Evolutionary conservation across 2,797 vertebrate genomes (phyloP), one percentile per base, ranked within the genome.

Genomic region (Adelosebastes latens): DNA sequence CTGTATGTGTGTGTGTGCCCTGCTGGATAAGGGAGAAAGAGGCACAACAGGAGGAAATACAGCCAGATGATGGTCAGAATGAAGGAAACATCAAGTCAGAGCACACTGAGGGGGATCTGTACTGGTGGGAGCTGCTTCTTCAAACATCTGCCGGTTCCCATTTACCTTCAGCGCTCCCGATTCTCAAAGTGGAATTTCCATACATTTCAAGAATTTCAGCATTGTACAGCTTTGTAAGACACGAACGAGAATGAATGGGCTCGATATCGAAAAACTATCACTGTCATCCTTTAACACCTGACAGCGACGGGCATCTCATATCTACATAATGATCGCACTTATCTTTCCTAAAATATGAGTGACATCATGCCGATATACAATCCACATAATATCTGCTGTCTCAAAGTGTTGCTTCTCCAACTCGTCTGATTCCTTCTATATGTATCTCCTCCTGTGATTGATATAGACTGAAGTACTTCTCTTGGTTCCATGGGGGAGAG

Each of bases 21-120:
- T 83, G 92, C 92, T 83, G 81, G 92, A 93, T 93, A 86, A 83
- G 89, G 87, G 75, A 81, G 74, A 81, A 92, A 94, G 92, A 92
- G 92, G 88, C 86, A 90, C 95, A 94, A 87, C 89, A 90, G 92
- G 93, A 93, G 95, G 92, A 94, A 95, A 91, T 77, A 72, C 71
- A 80, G 84, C 58, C 53, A 69, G 86, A 84, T 87, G 85, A 89
- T 84, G 87, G 88, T 71, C 84, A 74, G 80, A 89, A 82, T 81
- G 85, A 72, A 75, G 85, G 73, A 79, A 84, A 77, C 80, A 88
- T 87, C 66, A 60, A 71, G 87, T 80, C 85, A 75, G 77, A 70
- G 80, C 81, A 25, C 56, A 74, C 59, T 58, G 31, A 61, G 16
- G 67, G 62, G 68, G 86, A 78, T 69, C 65, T 58, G 69, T 29